Evolutionary conservation across 2,797 vertebrate species (phyloP).

Genomic region (Silurus aristotelis): DNA sequence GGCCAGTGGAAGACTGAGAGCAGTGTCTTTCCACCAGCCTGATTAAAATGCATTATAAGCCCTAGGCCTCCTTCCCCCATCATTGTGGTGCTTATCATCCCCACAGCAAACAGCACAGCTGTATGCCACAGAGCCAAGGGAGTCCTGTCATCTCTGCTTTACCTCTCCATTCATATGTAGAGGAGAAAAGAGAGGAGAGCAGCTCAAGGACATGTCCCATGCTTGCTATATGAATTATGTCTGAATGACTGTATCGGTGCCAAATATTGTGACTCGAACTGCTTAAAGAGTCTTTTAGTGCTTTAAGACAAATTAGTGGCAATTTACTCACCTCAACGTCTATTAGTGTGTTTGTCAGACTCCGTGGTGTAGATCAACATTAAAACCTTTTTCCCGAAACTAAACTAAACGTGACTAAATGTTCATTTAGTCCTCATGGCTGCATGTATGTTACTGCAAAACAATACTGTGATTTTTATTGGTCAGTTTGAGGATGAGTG

Average conservation of each 20-base stretch:
- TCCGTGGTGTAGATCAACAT: slow-evolving; percentile 26
- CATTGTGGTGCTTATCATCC: slow-evolving; percentile 68
- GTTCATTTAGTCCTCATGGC: not conserved
- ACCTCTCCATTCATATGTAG: slow-evolving; percentile 43
- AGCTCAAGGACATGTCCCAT: slow-evolving; percentile 49
- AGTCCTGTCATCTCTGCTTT: slow-evolving; percentile 48
- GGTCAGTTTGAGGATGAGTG: not conserved
- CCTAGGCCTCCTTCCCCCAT: slow-evolving; percentile 63
- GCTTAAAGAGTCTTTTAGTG: slow-evolving; percentile 37
- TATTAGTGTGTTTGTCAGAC: slow-evolving; percentile 36
- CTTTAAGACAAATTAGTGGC: slow-evolving; percentile 39
- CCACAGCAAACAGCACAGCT: slow-evolving; percentile 67
- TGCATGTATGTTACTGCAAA: not conserved
- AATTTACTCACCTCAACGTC: slow-evolving; percentile 25
- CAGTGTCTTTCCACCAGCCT: slow-evolving; percentile 65
- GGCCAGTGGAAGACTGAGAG: slow-evolving; percentile 51
- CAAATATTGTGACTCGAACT: slow-evolving; percentile 12
- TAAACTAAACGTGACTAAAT: slow-evolving; percentile 4
- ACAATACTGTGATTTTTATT: not conserved
- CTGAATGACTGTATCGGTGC: slow-evolving; percentile 31
- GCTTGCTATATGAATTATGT: slow-evolving; percentile 34
- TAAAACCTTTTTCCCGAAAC: slow-evolving; percentile 23
- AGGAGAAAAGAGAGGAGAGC: slow-evolving; percentile 38
- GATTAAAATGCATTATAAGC: slow-evolving; percentile 71
- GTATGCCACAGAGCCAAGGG: slow-evolving; percentile 57